Conservation (phyloP, 2,888 invertebrate species). For the Punctoribates punctum region DNA sequence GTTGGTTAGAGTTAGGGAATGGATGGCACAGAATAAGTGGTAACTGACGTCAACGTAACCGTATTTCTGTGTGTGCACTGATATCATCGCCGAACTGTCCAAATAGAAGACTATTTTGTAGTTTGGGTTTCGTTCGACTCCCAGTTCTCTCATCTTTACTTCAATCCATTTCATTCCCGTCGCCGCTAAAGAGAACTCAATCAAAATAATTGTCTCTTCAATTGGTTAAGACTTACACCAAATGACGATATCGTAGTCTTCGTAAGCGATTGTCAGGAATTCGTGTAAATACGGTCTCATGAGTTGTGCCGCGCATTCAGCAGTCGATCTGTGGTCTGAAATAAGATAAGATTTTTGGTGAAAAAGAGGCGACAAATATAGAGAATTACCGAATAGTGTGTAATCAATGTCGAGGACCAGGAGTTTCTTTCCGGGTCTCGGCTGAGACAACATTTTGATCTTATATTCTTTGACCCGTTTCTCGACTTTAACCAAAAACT, state of each 20-base stretch:
- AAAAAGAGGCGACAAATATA: neutral
- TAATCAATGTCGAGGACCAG: slow-evolving; percentile 94
- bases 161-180: slow-evolving; percentile 98
- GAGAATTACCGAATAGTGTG: slow-evolving; percentile 70
- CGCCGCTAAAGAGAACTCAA: slow-evolving; percentile 61
- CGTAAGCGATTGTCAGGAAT: slow-evolving; percentile 79
- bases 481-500: slow-evolving; percentile 62
- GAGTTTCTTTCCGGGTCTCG: slow-evolving; percentile 78
- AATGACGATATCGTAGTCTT: slow-evolving; percentile 90
- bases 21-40: slow-evolving; percentile 50
- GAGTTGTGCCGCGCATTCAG: slow-evolving; percentile 78
- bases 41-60: slow-evolving; percentile 91
- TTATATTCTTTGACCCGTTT: slow-evolving; percentile 77
- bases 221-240: slow-evolving; percentile 64
- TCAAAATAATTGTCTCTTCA: neutral
- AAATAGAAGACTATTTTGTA: slow-evolving; percentile 91
- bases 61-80: slow-evolving; percentile 81
- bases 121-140: slow-evolving; percentile 72
- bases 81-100: slow-evolving; percentile 91
- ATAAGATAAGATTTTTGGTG: neutral
- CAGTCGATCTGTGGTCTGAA: slow-evolving; percentile 78
- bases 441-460: slow-evolving; percentile 73
- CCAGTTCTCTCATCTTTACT: slow-evolving; percentile 89
- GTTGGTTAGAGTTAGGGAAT: neutral
- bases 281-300: slow-evolving; percentile 95